Percentiles rank a stretch among this genome's conserved stretches.
Evolutionary conservation across 2,797 vertebrate genomes (phyloP).

Genomic region (Smutsia temminckii): DNA sequence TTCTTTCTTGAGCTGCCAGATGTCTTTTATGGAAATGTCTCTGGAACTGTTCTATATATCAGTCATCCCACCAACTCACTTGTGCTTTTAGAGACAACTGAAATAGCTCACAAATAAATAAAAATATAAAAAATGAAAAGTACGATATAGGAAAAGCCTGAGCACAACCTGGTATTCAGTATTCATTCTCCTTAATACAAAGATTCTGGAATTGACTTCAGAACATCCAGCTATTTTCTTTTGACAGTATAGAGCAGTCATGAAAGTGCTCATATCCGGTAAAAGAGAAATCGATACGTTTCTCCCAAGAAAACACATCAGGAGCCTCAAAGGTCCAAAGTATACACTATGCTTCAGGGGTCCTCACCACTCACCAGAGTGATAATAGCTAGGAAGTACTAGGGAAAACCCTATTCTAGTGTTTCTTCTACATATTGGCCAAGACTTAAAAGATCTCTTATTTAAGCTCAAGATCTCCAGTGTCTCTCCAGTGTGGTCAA

Average conservation of each 20-base stretch:
- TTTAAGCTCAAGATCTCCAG: not conserved
- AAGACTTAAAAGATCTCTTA: not conserved
- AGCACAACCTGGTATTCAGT: not conserved
- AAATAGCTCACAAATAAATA: not conserved
- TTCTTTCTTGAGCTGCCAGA: not conserved
- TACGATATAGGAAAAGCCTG: not conserved
- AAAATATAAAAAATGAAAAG: not conserved
- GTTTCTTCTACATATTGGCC: not conserved
- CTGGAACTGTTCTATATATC: not conserved
- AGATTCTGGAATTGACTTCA: not conserved
- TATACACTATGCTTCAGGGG: not conserved
- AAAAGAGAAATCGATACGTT: not conserved
- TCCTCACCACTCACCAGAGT: not conserved
- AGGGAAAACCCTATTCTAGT: not conserved
- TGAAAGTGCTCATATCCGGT: not conserved
- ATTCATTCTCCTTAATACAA: not conserved
- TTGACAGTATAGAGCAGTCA: not conserved
- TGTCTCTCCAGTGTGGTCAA: not conserved
- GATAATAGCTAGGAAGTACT: not conserved
- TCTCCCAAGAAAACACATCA: not conserved
- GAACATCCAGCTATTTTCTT: not conserved
- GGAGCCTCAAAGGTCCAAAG: not conserved
- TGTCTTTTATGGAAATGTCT: not conserved
- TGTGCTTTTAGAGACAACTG: not conserved
- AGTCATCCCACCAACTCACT: not conserved